Percentiles rank a stretch among this genome's conserved stretches.
Conservation (phyloP, 2,888 invertebrate species). For the Drosophila antonietae region DNA sequence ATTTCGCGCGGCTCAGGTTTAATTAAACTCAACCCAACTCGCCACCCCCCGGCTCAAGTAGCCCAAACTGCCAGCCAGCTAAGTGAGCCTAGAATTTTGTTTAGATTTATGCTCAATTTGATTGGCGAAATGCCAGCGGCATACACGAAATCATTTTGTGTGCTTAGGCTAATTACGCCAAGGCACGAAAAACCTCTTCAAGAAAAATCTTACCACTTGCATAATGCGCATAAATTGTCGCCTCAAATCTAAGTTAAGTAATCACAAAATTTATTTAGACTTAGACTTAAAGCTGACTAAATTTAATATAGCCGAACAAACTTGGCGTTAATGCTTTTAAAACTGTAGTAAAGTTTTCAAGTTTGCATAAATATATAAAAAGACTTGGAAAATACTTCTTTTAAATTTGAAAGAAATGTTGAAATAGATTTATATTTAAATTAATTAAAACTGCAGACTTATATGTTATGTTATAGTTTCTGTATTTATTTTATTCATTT, state of each 20-base stretch:
- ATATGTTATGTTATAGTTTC: too few species aligned
- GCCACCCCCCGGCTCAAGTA: conserved; percentile 34
- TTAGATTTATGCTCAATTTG: conserved; percentile 77
- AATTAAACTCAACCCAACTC: conserved; percentile 64
- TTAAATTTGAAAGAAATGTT: background rate
- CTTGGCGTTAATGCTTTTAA: background rate
- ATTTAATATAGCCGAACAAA: background rate
- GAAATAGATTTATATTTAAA: background rate
- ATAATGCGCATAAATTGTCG: conserved; percentile 14
- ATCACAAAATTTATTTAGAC: conserved; percentile 37
- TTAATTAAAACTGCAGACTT: too few species aligned
- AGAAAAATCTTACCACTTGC: conserved; percentile 22
- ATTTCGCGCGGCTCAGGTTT: conserved; percentile 59
- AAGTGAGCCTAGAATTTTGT: conserved; percentile 50
- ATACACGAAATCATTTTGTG: conserved; percentile 54
- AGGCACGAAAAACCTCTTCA: conserved; percentile 15
- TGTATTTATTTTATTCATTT: too few species aligned
- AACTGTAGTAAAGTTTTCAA: background rate
- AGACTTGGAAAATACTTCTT: too few species aligned
- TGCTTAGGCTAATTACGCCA: conserved; percentile 50
- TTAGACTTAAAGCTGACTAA: conserved; percentile 10
- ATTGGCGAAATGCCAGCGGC: conserved; percentile 67
- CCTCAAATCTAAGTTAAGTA: conserved; percentile 15
- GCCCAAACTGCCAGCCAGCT: conserved; percentile 19
- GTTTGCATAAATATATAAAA: background rate